These are phyloP conservation scores for Takifugu bimaculatus DNA, from an alignment of 2,113 vertebrate genomes.

Conservation along the genomic window DNA sequence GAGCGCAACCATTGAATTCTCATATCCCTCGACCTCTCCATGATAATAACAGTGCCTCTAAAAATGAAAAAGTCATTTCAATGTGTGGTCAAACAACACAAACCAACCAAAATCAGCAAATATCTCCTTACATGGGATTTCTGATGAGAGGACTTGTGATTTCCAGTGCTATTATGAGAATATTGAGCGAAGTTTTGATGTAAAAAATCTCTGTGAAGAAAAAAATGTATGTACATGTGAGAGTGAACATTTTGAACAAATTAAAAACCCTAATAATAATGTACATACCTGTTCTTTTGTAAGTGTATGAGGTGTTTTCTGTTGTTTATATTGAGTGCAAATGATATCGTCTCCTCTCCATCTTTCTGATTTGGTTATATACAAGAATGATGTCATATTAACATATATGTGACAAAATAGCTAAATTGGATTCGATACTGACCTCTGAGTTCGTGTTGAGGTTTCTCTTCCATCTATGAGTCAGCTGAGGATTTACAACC, in stretches of 20 bases:
- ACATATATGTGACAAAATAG: too few relatives aligned
- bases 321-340: slow-evolving; percentile 61
- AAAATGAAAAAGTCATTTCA: not conserved
- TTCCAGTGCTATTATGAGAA: slow-evolving; percentile 23
- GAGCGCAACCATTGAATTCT: slow-evolving; percentile 69
- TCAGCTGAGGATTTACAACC: slow-evolving; percentile 61
- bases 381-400: not conserved
- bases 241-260: not conserved
- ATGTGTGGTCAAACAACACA: not conserved
- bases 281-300: slow-evolving; percentile 65
- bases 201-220: slow-evolving; percentile 67
- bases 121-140: slow-evolving; percentile 47
- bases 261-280: not conserved
- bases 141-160: slow-evolving; percentile 21
- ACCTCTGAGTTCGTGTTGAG: slow-evolving; percentile 42
- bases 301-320: slow-evolving; percentile 57
- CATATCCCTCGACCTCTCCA: slow-evolving; percentile 69
- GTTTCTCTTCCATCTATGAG: slow-evolving; percentile 52
- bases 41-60: slow-evolving; percentile 73
- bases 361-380: slow-evolving; percentile 19
- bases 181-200: slow-evolving; percentile 64
- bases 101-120: not conserved
- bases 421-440: not conserved
- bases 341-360: slow-evolving; percentile 52
- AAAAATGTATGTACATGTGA: not conserved